Conservation (phyloP, 2,113 vertebrate species). For the Irena cyanogastra region DNA sequence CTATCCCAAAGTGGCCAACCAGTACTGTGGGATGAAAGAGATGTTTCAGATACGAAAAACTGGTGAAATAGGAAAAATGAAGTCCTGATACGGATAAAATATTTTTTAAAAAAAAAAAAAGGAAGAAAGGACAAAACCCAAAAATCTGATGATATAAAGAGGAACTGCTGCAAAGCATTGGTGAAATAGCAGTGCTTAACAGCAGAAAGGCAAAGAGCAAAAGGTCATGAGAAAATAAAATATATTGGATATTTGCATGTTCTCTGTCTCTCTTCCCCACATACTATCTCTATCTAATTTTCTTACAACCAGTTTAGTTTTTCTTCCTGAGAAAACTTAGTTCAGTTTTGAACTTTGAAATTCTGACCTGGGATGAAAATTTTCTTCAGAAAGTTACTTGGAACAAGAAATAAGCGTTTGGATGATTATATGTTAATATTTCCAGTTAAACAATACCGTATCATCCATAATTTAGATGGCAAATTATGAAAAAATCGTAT, state of each 20-base stretch:
- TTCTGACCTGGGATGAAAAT: neutral
- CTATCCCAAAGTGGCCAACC: neutral
- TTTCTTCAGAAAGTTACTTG: neutral
- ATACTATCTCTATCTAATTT: neutral
- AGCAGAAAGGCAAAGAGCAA: neutral
- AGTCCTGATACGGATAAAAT: neutral
- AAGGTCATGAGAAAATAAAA: neutral
- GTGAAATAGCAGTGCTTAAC: neutral
- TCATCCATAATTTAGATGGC: neutral
- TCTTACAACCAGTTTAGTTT: neutral
- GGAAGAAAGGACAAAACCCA: neutral
- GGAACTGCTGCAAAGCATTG: neutral
- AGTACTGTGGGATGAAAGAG: neutral
- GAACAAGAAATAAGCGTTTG: neutral
- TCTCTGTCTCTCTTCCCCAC: neutral
- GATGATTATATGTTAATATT: neutral
- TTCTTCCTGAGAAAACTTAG: neutral
- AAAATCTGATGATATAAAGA: neutral
- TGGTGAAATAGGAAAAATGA: neutral
- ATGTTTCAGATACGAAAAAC: neutral
- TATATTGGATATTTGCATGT: neutral
- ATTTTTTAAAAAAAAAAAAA: neutral
- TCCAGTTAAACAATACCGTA: neutral
- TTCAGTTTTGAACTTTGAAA: neutral
- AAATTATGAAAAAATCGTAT: neutral